Conservation (phyloP, 2,888 invertebrate species). For the Spisula solida region DNA sequence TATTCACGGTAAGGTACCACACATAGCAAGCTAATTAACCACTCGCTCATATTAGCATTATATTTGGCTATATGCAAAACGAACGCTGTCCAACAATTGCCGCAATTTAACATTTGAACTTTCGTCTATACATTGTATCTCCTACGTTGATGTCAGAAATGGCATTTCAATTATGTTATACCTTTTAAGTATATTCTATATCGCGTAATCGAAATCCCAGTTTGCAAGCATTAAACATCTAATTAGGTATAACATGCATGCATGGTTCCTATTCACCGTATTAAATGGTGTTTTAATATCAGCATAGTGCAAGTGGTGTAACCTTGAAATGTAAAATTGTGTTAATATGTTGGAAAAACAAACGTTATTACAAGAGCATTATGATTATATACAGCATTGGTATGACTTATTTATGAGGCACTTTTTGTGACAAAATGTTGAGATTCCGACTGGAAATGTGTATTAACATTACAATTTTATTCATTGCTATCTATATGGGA, state of each 20-base stretch:
- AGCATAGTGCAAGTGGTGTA: not conserved
- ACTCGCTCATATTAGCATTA: not conserved
- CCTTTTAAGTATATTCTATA: not conserved
- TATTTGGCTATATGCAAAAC: not conserved
- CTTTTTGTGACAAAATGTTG: not conserved
- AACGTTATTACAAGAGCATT: not conserved
- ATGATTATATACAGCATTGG: not conserved
- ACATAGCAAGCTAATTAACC: not conserved
- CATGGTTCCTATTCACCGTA: not conserved
- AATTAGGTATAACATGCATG: conserved; percentile 12
- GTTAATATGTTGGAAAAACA: not conserved
- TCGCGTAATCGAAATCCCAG: not conserved
- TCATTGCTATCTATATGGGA: no score
- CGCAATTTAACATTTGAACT: conserved; percentile 20
- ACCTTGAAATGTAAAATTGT: conserved; percentile 2
- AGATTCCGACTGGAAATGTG: not conserved
- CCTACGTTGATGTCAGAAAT: not conserved
- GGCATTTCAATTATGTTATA: not conserved
- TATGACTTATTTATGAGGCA: not conserved
- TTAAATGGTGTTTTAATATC: not conserved
- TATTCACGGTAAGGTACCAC: not conserved
- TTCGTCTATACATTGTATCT: not conserved
- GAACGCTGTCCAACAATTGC: not conserved
- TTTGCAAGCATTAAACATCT: not conserved
- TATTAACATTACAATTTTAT: no score